Percentiles rank a stretch among this genome's conserved stretches.
These are phyloP conservation scores for Betta splendens DNA, from an alignment of 2,797 vertebrate species.

Conservation along the genomic window DNA sequence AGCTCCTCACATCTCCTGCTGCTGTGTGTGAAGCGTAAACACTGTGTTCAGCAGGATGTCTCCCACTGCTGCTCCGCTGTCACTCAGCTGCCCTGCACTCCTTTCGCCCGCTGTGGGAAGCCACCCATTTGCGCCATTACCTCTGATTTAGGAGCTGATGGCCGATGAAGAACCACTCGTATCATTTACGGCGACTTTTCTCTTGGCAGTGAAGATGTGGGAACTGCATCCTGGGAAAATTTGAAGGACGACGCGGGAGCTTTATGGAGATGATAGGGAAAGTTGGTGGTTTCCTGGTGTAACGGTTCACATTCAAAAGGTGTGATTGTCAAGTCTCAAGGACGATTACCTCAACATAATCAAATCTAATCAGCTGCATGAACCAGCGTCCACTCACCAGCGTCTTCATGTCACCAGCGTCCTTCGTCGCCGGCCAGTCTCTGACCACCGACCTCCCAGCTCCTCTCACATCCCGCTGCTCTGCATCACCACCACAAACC, in stretches of 20 bases:
- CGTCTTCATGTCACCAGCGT: conserved; percentile 57
- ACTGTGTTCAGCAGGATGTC: conserved; percentile 76
- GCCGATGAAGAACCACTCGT: conserved; percentile 28
- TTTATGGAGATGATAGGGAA: too few relatives aligned
- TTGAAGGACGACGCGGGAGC: conserved; percentile 2
- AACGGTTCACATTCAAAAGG: neutral
- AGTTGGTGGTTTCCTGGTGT: neutral
- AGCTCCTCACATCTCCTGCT: conserved; percentile 71
- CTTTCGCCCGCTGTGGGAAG: conserved; percentile 63
- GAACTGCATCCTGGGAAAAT: conserved; percentile 39
- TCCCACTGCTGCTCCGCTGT: conserved; percentile 73
- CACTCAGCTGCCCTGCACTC: conserved; percentile 64
- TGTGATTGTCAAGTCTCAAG: neutral
- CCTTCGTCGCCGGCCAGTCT: conserved; percentile 48
- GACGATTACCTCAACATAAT: neutral
- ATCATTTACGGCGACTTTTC: conserved; percentile 38
- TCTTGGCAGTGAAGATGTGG: conserved; percentile 33
- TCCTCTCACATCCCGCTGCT: conserved; percentile 47
- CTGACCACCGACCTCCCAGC: conserved; percentile 45
- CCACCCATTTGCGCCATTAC: conserved; percentile 62
- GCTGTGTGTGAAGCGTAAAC: conserved; percentile 78
- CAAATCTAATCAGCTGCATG: neutral
- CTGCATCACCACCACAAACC: conserved; percentile 32
- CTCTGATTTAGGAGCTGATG: conserved; percentile 64
- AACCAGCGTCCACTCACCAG: conserved; percentile 58